Base-by-base conservation (phyloP, 2,113 vertebrate species). In the rat (Rattus norvegicus) region DNA sequence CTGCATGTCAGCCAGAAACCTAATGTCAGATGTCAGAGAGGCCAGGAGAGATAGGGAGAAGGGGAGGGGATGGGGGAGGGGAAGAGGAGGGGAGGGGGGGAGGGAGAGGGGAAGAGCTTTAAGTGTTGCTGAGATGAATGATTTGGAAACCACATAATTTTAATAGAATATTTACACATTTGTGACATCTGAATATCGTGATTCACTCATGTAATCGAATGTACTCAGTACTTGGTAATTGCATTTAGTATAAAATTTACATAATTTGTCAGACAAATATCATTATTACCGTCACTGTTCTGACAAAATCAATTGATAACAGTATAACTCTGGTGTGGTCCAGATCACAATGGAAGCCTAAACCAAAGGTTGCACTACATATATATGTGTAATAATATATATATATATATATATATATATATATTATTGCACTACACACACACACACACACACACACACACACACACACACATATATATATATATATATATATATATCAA, bases 1-100 rank as follows among this genome's bases (percentile, higher is more conserved):
- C 28, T 49, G 92, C 85, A 98, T 96, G 86, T 98, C 97, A 93
- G 59, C 93, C 96, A 95, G 97, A 96, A 97, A 79, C 30, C 92
- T 75, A 97, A 97, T 91, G 36, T 63, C 9, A 36, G 30, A 95
- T 97, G 97, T 97, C 91, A 97, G 65, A 33, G 12, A 33, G 65
- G 94, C 36, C 7, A 54, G 76, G 26, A 49, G 75, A 28, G 43
- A 94, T 49, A 4, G 13, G 39, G n/a, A 92, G 28, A 49, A 4
- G 3, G 19, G 19, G 8, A 7, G 16, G 16, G 49, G 49, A 14
- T 47, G 5, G 4, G 13, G 47, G 28, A 16, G 33, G 3, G 26
- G 26, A 4, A 19, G 2, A 36, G 85, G 28, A 1, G 0, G 1
- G 52, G 61, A 6, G 56, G 4, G 17, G 22, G 43, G 5, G 47